Conservation (phyloP, 1,140 invertebrate species). For the Aphis gossypii region DNA sequence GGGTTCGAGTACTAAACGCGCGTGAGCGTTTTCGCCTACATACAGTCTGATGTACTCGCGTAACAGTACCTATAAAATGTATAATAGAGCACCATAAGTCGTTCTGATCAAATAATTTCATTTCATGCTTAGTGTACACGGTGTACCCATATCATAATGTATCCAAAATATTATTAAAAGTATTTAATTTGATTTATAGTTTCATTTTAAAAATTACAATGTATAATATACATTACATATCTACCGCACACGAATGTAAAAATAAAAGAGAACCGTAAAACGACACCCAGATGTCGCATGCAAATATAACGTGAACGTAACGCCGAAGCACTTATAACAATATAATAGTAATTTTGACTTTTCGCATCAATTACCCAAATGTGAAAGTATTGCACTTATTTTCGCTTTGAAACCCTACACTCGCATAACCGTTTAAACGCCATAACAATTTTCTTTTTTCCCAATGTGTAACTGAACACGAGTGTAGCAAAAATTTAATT, state of each 20-base stretch:
- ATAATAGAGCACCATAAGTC: neutral
- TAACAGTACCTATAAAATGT: neutral
- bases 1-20: neutral
- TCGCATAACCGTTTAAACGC: neutral
- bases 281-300: neutral
- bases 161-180: neutral
- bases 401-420: constrained; percentile 9
- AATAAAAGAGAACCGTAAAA: constrained; percentile 6
- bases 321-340: neutral
- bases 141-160: too few relatives aligned
- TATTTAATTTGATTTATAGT: neutral
- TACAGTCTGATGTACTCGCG: neutral
- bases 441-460: constrained; percentile 2
- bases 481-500: neutral
- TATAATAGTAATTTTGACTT: constrained; percentile 30
- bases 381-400: constrained; percentile 27
- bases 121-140: neutral
- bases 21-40: constrained; percentile 30
- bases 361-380: constrained; percentile 41
- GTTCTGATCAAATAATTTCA: neutral
- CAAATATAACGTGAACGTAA: neutral
- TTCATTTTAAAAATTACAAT: neutral
- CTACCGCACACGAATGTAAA: neutral
- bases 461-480: neutral
- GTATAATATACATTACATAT: neutral